Conservation (phyloP, 2,888 invertebrate species). For the Opisthograptis luteolata region DNA sequence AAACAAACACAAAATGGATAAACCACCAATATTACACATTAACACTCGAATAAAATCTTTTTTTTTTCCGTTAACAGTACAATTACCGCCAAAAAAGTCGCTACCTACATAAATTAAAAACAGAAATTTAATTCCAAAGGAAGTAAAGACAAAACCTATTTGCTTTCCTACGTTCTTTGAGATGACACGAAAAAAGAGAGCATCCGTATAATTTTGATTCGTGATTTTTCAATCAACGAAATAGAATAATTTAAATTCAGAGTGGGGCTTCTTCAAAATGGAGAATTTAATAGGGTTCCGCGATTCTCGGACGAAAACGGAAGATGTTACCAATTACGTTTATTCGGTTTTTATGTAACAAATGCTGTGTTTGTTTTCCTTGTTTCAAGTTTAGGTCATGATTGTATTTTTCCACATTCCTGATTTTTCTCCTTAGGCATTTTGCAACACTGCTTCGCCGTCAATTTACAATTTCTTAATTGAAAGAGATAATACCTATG, state of each 20-base stretch:
- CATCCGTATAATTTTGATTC: constrained; percentile 38
- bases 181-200: not conserved
- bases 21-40: no score
- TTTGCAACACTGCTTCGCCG: no score
- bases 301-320: constrained; percentile 5
- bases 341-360: constrained; percentile 14
- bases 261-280: constrained; percentile 33
- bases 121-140: no score
- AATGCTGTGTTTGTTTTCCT: constrained; percentile 5
- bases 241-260: constrained; percentile 47
- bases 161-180: not conserved
- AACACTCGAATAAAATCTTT: no score
- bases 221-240: constrained; percentile 46
- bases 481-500: no score
- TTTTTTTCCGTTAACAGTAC: no score
- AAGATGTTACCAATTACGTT: constrained; percentile 16
- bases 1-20: no score
- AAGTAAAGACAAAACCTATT: no score
- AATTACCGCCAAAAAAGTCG: no score
- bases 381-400: not conserved
- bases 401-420: not conserved
- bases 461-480: no score
- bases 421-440: not conserved
- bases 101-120: no score
- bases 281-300: constrained; percentile 33